Evolutionary conservation across 1,140 invertebrate species (phyloP), one percentile per base, ranked within the genome.

Genomic region (Heliconius congener): DNA sequence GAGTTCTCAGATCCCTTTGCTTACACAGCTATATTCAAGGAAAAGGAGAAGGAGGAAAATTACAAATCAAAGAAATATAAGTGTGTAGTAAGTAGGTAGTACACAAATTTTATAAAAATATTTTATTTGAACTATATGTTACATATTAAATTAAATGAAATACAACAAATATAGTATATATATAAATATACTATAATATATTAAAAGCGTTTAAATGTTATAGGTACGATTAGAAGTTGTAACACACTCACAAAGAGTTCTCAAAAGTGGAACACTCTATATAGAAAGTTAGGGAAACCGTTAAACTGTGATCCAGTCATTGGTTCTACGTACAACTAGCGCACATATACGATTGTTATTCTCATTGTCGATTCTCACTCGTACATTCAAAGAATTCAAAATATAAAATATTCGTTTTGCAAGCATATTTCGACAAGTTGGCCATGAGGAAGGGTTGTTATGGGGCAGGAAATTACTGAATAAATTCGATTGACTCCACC

Each of bases 401-500:
- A 34, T 52, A 46, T 76, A 76, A 71, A 71, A 72, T 77, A 77
- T 77, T 77, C 70, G 8, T 34, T 77, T n/a, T 37, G 75, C 42
- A 77, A 77, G 70, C 30, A 71, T 66, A 77, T 77, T 77, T 52
- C 42, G 66, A 84, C 81, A 83, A 85, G 83, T 85, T 85, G 77
- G 80, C 83, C 85, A 86, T 89, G 88, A 84, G 80, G 77, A 81
- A 81, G 82, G 82, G 84, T 82, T 83, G 86, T 86, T 85, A 87
- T 74, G 71, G 71, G 66, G 57, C 83, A 85, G 88, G 90, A 90
- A 89, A 90, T 90, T 90, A 89, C 87, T 90, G 87, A 90, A 91
- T 90, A 90, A 90, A 90, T 91, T 91, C 89, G 88, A 90, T 91
- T 90, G 88, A 87, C 84, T 88, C 73, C 81, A 77, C 81, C 82